A percentile compares a stretch with the other conserved stretches of the same genome.
Evolutionary conservation across 2,113 vertebrate species (phyloP).

Genomic region (Strix aluco): DNA sequence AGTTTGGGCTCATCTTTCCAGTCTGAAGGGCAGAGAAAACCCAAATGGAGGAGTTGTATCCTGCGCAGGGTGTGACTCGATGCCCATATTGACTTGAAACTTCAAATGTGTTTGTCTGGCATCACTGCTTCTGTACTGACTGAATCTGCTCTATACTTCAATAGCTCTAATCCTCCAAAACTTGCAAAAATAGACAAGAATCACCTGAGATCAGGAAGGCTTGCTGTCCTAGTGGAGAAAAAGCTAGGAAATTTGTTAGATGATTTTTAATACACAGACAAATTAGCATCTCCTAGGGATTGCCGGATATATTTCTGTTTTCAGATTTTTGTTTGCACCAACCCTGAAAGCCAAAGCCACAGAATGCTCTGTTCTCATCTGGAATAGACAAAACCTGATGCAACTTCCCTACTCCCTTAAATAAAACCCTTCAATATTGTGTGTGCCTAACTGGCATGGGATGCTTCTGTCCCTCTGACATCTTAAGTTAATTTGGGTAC

Average conservation of each 20-base stretch:
- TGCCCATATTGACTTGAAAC: not conserved
- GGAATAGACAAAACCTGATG: not conserved
- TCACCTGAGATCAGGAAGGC: not conserved
- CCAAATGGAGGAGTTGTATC: rapidly evolving
- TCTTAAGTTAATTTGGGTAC: not conserved
- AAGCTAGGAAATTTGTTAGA: not conserved
- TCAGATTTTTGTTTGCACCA: not conserved
- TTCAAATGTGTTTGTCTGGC: not conserved
- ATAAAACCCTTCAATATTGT: not conserved
- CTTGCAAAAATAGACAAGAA: not conserved
- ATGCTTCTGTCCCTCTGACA: not conserved
- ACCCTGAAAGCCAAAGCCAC: not conserved
- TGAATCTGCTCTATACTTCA: rapidly evolving
- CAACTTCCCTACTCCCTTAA: not conserved
- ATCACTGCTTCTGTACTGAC: not conserved
- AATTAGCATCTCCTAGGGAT: not conserved
- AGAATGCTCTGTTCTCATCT: not conserved
- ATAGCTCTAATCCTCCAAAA: not conserved
- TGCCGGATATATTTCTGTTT: not conserved
- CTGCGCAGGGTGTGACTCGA: not conserved
- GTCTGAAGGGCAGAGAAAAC: not conserved
- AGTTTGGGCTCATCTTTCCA: not conserved
- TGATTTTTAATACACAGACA: not conserved
- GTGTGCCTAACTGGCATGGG: not conserved
- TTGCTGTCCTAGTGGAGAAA: not conserved